Evolutionary conservation across 1,140 invertebrate species (phyloP).

Genomic region (Papilio machaon): DNA sequence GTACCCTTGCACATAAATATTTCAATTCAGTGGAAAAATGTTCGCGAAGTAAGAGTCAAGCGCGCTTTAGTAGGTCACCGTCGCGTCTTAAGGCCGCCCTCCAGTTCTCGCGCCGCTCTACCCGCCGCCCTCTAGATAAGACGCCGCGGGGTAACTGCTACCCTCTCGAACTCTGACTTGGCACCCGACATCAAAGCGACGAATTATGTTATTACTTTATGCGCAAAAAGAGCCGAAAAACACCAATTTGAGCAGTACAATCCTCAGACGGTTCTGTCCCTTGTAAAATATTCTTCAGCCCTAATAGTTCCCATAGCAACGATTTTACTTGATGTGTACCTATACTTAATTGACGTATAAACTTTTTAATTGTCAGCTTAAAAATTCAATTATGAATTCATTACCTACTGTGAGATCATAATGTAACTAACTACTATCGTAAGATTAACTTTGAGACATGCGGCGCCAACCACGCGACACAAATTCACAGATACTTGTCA

Average conservation of each 20-base stretch:
- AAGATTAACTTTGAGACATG: too few relatives aligned
- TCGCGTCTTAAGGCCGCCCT: slow-evolving; percentile 60
- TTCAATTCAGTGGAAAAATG: slow-evolving; percentile 64
- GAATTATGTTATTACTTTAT: slow-evolving; percentile 70
- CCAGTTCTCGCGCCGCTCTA: slow-evolving; percentile 50
- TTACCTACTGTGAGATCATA: not conserved
- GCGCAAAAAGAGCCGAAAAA: slow-evolving; percentile 58
- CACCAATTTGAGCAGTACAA: slow-evolving; percentile 37
- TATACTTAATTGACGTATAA: not conserved
- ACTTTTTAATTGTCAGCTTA: not conserved
- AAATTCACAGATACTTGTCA: not conserved
- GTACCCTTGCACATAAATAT: slow-evolving; percentile 72
- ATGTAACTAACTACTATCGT: not conserved
- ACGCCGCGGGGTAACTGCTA: slow-evolving; percentile 66
- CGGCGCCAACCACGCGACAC: too few relatives aligned
- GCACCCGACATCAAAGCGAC: slow-evolving; percentile 71
- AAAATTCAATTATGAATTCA: not conserved
- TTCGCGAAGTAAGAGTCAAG: slow-evolving; percentile 56
- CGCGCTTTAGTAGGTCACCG: slow-evolving; percentile 69
- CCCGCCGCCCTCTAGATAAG: slow-evolving; percentile 46
- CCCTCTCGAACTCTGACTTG: slow-evolving; percentile 56
- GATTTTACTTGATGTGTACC: not conserved
- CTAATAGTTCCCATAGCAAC: not conserved
- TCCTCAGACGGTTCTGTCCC: not conserved
- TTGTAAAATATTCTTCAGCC: not conserved